phyloP scores from a whole-genome alignment of 2,113 vertebrate species.

The Campylomormyrus numenius region DNA sequence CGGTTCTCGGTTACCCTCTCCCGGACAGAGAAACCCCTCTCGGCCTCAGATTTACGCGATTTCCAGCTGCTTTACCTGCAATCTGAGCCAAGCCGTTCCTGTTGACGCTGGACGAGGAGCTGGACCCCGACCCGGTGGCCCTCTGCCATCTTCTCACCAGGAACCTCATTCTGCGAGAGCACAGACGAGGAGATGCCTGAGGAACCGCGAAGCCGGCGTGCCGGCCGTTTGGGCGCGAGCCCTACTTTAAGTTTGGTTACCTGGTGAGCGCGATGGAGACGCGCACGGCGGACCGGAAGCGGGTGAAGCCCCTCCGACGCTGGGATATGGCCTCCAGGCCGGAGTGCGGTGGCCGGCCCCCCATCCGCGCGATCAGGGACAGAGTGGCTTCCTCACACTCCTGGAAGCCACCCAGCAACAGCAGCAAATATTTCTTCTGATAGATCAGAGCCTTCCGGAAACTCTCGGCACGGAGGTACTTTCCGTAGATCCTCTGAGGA shows the following conservation, averaged over 20 bases:
- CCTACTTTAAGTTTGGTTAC: conserved; percentile 36
- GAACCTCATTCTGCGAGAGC: conserved; percentile 80
- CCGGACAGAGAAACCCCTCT: not conserved
- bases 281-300: conserved; percentile 82
- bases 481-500: conserved; percentile 81
- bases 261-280: conserved; percentile 88
- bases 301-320: conserved; percentile 68
- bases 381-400: conserved; percentile 91
- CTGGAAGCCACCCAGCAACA: conserved; percentile 88
- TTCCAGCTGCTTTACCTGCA: conserved; percentile 52
- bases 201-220: no score
- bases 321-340: conserved; percentile 58
- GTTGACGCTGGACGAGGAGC: conserved; percentile 42
- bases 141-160: conserved; percentile 87
- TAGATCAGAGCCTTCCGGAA: conserved; percentile 95
- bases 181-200: not conserved
- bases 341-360: conserved; percentile 64
- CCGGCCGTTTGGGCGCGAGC: not conserved
- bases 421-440: conserved; percentile 93
- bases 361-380: conserved; percentile 81
- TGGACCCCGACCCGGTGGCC: conserved; percentile 62
- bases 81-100: conserved; percentile 71
- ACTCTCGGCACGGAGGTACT: conserved; percentile 86
- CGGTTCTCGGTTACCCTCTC: not conserved
- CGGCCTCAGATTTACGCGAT: not conserved